These are phyloP conservation scores for Drosophila tristis DNA, from an alignment of 1,140 invertebrate species.

Conservation along the genomic window DNA sequence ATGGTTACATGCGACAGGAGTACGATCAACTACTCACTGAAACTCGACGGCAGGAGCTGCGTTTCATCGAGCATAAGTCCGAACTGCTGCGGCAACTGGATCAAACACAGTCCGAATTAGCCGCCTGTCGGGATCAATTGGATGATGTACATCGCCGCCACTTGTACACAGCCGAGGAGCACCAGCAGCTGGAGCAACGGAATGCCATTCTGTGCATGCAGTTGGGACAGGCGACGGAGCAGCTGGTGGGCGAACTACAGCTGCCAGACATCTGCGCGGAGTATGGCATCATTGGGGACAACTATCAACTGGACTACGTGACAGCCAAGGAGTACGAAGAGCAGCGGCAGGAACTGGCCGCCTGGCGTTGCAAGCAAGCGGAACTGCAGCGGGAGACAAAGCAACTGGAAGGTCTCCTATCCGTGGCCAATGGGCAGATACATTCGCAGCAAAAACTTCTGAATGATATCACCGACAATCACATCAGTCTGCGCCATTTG, in stretches of 20 bases:
- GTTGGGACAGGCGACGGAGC: constrained; percentile 57
- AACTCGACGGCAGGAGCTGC: constrained; percentile 50
- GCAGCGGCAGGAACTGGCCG: constrained; percentile 48
- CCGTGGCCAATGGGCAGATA: constrained; percentile 84
- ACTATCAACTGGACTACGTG: constrained; percentile 71
- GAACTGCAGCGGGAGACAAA: constrained; percentile 81
- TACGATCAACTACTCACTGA: constrained; percentile 61
- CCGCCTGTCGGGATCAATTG: constrained; percentile 24
- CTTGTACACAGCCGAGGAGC: constrained; percentile 64
- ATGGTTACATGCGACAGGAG: constrained; percentile 64
- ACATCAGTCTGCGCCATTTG: constrained; percentile 77
- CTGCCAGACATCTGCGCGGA: constrained; percentile 57
- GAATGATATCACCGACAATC: constrained; percentile 81
- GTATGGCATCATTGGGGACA: constrained; percentile 75
- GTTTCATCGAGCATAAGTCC: constrained; percentile 56
- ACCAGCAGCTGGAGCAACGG: constrained; percentile 56
- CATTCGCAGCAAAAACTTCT: constrained; percentile 76
- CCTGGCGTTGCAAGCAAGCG: constrained; percentile 52
- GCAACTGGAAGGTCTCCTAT: constrained; percentile 78
- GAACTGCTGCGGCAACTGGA: constrained; percentile 23
- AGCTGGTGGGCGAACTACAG: constrained; percentile 58
- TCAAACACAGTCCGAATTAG: constrained; percentile 26
- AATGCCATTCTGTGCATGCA: constrained; percentile 66
- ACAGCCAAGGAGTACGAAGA: constrained; percentile 64
- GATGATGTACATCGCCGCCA: constrained; percentile 6